These are phyloP conservation scores for Hofmannophila pseudospretella DNA, from an alignment of 2,888 invertebrate species.

Conservation along the genomic window DNA sequence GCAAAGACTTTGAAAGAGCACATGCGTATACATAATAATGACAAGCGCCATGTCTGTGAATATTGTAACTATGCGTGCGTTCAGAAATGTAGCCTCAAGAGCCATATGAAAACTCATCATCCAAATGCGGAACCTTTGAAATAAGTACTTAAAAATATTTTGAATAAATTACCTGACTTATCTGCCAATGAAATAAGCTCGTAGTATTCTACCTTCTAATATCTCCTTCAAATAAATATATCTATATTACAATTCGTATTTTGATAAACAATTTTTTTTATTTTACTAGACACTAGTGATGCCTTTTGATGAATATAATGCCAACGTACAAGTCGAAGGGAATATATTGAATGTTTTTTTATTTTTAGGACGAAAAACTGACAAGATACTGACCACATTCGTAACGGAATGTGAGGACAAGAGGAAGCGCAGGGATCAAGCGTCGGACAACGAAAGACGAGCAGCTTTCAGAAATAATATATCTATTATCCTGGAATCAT, in stretches of 20 bases:
- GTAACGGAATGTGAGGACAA: constrained; percentile 37
- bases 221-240: no score
- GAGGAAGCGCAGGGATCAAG: constrained; percentile 9
- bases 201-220: no score
- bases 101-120: constrained; percentile 59
- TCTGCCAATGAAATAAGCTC: no score
- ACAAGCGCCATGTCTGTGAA: constrained; percentile 63
- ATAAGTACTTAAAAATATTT: constrained; percentile 15
- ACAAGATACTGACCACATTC: constrained; percentile 44
- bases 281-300: not conserved
- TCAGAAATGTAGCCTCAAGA: constrained; percentile 62
- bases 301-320: not conserved
- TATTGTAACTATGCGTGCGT: constrained; percentile 56
- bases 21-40: constrained; percentile 61
- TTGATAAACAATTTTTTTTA: no score
- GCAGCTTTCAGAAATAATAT: constrained; percentile 61
- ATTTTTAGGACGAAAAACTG: constrained; percentile 69
- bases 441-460: constrained; percentile 43
- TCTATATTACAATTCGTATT: no score
- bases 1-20: constrained; percentile 51
- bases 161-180: no score
- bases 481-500: constrained; percentile 47
- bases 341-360: constrained; percentile 66
- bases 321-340: not conserved
- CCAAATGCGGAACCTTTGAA: constrained; percentile 36